Evolutionary conservation across 2,113 vertebrate genomes (phyloP), one percentile per base, ranked within the genome.

Genomic region (Heterotilapia buettikoferi): DNA sequence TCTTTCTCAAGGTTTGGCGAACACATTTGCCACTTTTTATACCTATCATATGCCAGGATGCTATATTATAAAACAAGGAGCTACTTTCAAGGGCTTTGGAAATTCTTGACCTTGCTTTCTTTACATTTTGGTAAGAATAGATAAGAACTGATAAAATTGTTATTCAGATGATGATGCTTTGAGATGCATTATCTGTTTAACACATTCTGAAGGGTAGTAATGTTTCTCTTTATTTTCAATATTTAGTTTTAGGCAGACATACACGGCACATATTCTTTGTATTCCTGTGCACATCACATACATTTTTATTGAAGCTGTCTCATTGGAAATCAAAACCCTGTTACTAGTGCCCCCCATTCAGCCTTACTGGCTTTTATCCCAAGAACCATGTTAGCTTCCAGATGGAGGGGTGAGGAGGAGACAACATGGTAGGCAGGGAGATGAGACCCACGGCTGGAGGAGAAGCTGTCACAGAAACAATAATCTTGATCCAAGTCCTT

Each of bases 241-340:
- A 36, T 68, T 14, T 5, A 4, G 6, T 50, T 76, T 50, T 2
- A 31, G 24, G 71, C 21, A 73, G 24, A 47, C 40, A 0, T 19
- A 0, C 24, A 29, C 6, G 4, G 0, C 24, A 47, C 71, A 19
- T 10, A 4, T 61, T 31, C 9, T 76, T 63, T 33, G 18, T 57
- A 0, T 11, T 36, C 2, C 26, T 50, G 10, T 18, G 24, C 36
- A 14, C 18, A 5, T 78, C 47, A 21, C 10, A 7, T 19, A 31
- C 29, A 16, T 6, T 83, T 76, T 54, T 73, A 84, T 54, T 43
- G 31, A 84, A 50, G 38, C 29, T 26, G 9, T 63, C 5, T 21
- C 16, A 9, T 45, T 59, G 82, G 59, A 89, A 87, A 83, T 91
- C 33, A 13, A 82, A 85, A 33, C 13, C 24, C 38, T 4, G 5